Percentiles rank a stretch among this genome's conserved stretches.
Conservation (phyloP, 2,113 vertebrate species). For the Mesitornis unicolor region DNA sequence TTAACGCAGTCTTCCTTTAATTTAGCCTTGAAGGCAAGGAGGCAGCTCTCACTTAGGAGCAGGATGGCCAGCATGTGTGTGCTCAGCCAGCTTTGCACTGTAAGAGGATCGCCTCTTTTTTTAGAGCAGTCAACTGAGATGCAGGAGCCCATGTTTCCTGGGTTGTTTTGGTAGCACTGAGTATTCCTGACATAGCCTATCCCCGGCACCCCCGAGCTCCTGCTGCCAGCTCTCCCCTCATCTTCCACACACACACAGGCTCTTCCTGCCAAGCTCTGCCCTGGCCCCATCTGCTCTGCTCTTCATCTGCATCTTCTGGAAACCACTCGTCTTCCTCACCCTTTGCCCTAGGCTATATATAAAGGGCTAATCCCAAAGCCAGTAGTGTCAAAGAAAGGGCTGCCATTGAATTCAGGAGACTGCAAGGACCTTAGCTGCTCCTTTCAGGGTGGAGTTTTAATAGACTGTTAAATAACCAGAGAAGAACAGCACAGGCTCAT, state of each 20-base stretch:
- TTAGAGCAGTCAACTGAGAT: not conserved
- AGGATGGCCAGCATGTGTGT: rapidly evolving
- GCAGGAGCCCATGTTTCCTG: rapidly evolving
- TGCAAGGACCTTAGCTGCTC: not conserved
- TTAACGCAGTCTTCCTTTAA: not conserved
- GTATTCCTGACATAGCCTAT: not conserved
- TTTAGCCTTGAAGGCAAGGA: not conserved
- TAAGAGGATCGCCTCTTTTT: not conserved
- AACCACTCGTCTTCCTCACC: not conserved
- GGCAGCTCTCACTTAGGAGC: not conserved
- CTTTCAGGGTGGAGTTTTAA: not conserved
- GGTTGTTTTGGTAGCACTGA: not conserved
- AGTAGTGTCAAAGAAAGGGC: not conserved
- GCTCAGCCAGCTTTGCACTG: not conserved
- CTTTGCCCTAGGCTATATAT: not conserved
- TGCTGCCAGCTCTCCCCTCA: not conserved
- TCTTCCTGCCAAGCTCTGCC: not conserved
- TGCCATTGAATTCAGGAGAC: not conserved
- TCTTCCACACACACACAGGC: not conserved
- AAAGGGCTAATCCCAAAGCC: not conserved
- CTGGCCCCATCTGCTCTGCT: not conserved
- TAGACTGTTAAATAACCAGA: not conserved
- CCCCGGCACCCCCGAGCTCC: not conserved
- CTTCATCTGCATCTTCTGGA: not conserved
- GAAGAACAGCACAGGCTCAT: not conserved